Evolutionary conservation across 2,797 vertebrate genomes (phyloP), one percentile per base, ranked within the genome.

Genomic region (Protonibea diacanthus): DNA sequence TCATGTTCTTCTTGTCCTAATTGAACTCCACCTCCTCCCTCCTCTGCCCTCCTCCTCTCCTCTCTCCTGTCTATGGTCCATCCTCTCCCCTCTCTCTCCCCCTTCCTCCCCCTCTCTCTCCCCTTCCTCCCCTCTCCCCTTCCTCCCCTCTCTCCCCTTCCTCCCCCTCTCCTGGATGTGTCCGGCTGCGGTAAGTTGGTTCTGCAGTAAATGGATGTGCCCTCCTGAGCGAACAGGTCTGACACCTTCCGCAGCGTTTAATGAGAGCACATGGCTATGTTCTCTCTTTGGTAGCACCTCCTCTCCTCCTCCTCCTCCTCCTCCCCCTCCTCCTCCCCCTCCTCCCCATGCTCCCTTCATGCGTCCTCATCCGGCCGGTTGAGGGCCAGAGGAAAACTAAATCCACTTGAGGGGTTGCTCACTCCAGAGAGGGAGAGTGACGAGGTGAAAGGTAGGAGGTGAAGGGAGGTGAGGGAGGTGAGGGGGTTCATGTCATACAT

Each of bases 231-330:
- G 78, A 91, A 88, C 83, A 88, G 95, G 96, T 96, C 96, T 96
- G 89, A n/a, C 86, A 88, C 93, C 95, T 97, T 96, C 95, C 94
- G 95, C 92, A 93, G 84, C 55, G 53, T 84, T 93, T 96, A 96
- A 98, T 96, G 92, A 96, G 95, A 96, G 93, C 96, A 96, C 93
- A 96, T 95, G 93, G 76, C 25, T 47, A 56, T 18, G 20, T 47
- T 80, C 61, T 58, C 63, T 72, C 42, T 66, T 42, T 49, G 48
- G 23, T 1, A 62, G 38, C 40, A 1, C 59, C 72, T 89, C 86
- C 91, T 91, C 91, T 93, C 47, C 17, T 51, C 57, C 60, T 72
- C 70, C 57, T 61, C 59, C 27, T 58, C 61, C 47, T 64, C 74
- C 91, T 91, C 90, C 87, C 89, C 89, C 91, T 93, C 47, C 17